Evolutionary conservation across 2,797 vertebrate genomes (phyloP).

Genomic region (Onychomys leucogaster): DNA sequence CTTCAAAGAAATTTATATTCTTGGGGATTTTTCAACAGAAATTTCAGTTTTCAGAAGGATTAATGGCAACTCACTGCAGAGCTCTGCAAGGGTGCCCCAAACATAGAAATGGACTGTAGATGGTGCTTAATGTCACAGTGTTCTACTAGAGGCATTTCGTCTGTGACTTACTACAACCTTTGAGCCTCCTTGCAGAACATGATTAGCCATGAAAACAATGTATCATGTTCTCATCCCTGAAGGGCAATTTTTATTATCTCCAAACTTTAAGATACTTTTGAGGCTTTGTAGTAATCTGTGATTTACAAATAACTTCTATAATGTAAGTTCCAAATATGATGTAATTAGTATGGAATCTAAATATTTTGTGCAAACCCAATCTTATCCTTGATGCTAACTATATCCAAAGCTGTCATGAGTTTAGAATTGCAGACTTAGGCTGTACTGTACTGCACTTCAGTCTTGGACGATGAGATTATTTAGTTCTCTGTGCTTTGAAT

Average conservation of each 20-base stretch:
- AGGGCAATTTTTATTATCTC: constrained; percentile 45
- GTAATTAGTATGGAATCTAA: neutral
- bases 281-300: constrained; percentile 56
- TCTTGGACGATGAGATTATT: constrained; percentile 72
- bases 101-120: constrained; percentile 13
- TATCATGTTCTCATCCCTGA: constrained; percentile 27
- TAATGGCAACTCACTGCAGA: constrained; percentile 41
- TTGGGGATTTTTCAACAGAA: constrained; percentile 62
- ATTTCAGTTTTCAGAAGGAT: constrained; percentile 59
- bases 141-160: constrained; percentile 40
- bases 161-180: constrained; percentile 35
- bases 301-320: constrained; percentile 69
- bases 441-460: neutral
- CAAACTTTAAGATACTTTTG: constrained; percentile 66
- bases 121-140: neutral
- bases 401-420: constrained; percentile 2
- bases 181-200: constrained; percentile 49
- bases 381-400: neutral
- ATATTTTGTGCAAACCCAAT: neutral
- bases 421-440: constrained; percentile 27
- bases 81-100: constrained; percentile 45
- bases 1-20: constrained; percentile 76
- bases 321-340: constrained; percentile 31
- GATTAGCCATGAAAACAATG: constrained; percentile 39
- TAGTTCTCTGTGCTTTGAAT: constrained; percentile 71